These are phyloP conservation scores for Ceratotherium simum DNA, from an alignment of 2,113 vertebrate genomes.

Conservation along the genomic window DNA sequence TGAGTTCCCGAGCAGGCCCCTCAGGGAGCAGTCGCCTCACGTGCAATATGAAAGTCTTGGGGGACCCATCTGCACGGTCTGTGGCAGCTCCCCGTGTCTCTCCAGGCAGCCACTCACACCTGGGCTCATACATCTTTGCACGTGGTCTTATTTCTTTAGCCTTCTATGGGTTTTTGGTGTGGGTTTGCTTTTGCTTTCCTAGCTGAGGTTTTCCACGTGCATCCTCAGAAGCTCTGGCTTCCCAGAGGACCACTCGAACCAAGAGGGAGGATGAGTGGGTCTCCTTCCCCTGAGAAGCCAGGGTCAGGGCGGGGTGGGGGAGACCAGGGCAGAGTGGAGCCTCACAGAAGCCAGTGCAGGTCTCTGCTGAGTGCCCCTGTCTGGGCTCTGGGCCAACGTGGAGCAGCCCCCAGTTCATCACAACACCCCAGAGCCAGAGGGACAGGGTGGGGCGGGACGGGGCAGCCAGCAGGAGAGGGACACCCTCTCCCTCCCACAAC, in stretches of 20 bases:
- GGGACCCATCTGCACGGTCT: neutral
- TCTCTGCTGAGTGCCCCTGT: neutral
- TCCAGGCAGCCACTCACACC: neutral
- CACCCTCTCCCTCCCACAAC: neutral
- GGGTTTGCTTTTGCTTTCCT: neutral
- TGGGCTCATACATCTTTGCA: neutral
- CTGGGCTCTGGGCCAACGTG: neutral
- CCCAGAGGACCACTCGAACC: neutral
- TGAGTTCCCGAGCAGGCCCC: neutral
- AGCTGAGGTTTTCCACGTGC: neutral
- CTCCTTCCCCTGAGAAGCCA: neutral
- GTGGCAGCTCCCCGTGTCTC: neutral
- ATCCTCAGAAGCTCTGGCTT: neutral
- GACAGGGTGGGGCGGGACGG: neutral
- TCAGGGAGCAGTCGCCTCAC: neutral
- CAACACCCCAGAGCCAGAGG: neutral
- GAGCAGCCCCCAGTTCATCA: neutral
- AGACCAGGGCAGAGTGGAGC: neutral
- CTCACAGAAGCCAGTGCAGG: fast-evolving
- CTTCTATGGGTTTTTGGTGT: neutral
- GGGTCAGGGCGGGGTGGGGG: neutral
- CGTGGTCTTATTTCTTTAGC: neutral
- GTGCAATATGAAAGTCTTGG: neutral
- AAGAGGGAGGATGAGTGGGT: neutral
- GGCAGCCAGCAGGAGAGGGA: neutral